Evolutionary conservation across 2,113 vertebrate species (phyloP).

Genomic region (Rhabdomys dilectus): DNA sequence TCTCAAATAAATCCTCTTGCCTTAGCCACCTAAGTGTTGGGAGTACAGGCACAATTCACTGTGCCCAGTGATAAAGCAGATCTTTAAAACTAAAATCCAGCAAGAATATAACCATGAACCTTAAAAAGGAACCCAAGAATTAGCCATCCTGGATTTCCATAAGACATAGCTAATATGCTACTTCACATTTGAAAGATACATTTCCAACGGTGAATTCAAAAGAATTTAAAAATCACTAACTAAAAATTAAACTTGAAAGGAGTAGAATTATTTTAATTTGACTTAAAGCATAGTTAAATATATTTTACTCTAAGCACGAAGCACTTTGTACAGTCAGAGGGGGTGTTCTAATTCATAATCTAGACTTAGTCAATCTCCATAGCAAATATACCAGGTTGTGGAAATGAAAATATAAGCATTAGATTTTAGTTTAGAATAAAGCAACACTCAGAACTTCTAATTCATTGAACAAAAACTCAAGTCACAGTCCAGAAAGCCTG

Average conservation of each 20-base stretch:
- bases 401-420: background rate
- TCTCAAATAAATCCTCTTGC: background rate
- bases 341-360: background rate
- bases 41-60: background rate
- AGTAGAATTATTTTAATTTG: background rate
- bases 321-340: background rate
- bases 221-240: background rate
- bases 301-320: background rate
- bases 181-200: background rate
- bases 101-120: constrained; percentile 20
- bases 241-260: background rate
- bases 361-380: background rate
- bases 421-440: background rate
- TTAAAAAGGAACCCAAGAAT: constrained; percentile 22
- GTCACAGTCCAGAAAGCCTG: background rate
- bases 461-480: background rate
- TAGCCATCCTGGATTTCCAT: background rate
- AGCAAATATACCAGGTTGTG: background rate
- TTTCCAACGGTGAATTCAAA: background rate
- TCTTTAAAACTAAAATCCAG: background rate
- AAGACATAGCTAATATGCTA: background rate
- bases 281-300: background rate
- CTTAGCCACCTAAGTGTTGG: background rate
- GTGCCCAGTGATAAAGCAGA: background rate
- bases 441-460: background rate